Conservation (phyloP, 2,888 invertebrate genomes). For the Xylota segnis region DNA sequence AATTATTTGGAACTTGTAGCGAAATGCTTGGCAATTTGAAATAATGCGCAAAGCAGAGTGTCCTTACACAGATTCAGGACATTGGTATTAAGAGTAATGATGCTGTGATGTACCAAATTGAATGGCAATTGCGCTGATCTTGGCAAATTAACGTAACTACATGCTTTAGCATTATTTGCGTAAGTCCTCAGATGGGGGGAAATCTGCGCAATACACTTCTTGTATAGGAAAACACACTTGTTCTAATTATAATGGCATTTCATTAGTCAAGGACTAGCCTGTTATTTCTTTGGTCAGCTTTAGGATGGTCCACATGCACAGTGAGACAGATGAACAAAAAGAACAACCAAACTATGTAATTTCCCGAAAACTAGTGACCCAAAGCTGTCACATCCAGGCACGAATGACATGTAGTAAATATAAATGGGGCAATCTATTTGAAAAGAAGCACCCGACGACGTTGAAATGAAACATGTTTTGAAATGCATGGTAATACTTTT, state of each 20-base stretch:
- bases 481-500: background rate
- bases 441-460: background rate
- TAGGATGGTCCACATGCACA: too few relatives aligned
- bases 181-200: background rate
- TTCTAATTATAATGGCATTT: background rate
- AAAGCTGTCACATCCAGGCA: background rate
- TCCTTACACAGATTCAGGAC: background rate
- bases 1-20: background rate
- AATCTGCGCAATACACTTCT: background rate
- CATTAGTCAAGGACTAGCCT: background rate
- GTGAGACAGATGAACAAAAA: too few relatives aligned
- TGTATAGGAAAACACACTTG: background rate
- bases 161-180: background rate
- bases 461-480: background rate
- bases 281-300: background rate
- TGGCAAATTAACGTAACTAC: background rate
- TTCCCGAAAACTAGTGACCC: background rate
- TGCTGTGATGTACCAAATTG: background rate
- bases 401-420: background rate
- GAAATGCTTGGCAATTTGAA: slow-evolving; percentile 2
- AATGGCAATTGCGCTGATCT: slow-evolving; percentile 8
- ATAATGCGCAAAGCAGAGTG: background rate
- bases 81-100: background rate
- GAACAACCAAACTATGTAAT: too few relatives aligned
- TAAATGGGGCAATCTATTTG: background rate